Evolutionary conservation across 2,888 invertebrate genomes (phyloP).

Genomic region (Hedya salicella): DNA sequence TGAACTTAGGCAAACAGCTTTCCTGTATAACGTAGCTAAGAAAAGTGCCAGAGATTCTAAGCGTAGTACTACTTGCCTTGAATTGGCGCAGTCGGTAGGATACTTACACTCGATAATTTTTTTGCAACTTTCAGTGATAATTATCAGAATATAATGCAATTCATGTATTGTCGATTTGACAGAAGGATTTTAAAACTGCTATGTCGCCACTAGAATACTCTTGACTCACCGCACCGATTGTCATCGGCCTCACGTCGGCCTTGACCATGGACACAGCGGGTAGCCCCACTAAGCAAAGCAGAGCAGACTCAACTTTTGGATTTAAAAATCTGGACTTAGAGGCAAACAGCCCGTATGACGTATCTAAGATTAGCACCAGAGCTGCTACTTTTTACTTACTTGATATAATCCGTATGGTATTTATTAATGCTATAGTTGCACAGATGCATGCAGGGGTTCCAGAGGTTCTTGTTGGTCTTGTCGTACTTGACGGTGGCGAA

Average conservation of each 20-base stretch:
- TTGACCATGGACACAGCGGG: constrained; percentile 90
- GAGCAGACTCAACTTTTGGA: constrained; percentile 95
- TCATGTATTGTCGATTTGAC: no score
- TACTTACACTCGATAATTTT: not conserved
- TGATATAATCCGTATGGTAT: constrained; percentile 97
- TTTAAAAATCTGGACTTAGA: no score
- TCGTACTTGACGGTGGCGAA: constrained; percentile 98
- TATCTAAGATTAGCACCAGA: no score
- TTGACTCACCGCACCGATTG: constrained; percentile 80
- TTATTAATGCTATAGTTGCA: constrained; percentile 99
- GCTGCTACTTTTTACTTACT: constrained; percentile 84
- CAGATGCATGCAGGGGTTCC: constrained; percentile 98
- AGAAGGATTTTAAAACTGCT: no score
- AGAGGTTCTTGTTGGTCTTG: constrained; percentile 95
- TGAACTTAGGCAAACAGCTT: no score
- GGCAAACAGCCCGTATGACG: no score
- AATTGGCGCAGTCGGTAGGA: not conserved
- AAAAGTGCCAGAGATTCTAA: no score
- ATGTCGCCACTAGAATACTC: no score
- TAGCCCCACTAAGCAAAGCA: constrained; percentile 95
- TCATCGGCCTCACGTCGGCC: constrained; percentile 63
- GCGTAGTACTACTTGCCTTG: not conserved
- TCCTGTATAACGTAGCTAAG: no score
- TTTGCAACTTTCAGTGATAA: no score
- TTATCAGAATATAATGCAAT: no score